These are phyloP conservation scores for Calidris pugnax DNA, from an alignment of 2,113 vertebrate species.

Conservation along the genomic window DNA sequence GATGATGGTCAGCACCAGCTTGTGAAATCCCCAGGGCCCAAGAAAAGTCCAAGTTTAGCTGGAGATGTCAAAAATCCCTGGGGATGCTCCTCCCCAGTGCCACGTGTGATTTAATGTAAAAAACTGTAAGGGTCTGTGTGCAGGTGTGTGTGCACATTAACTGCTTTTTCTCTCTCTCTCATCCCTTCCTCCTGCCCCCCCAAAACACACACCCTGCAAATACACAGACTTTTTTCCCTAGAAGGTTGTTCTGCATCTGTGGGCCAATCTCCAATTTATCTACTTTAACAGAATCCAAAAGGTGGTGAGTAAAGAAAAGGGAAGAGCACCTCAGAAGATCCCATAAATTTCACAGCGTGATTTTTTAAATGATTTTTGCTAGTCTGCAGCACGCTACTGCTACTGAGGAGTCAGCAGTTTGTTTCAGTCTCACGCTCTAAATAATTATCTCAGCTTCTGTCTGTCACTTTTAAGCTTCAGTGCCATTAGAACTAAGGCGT, in stretches of 20 bases:
- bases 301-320: not conserved
- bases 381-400: not conserved
- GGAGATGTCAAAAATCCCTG: not conserved
- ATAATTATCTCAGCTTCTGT: constrained; percentile 11
- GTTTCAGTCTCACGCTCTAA: not conserved
- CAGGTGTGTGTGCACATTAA: not conserved
- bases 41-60: not conserved
- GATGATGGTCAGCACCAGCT: not conserved
- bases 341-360: not conserved
- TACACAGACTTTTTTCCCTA: not conserved
- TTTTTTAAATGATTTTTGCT: not conserved
- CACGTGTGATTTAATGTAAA: not conserved
- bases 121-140: not conserved
- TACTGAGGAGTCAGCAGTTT: not conserved
- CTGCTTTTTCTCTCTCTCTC: not conserved
- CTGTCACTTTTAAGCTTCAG: not conserved
- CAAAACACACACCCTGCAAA: not conserved
- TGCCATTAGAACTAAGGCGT: not conserved
- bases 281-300: not conserved
- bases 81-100: not conserved
- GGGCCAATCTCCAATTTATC: not conserved
- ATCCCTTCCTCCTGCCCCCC: not conserved
- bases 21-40: not conserved
- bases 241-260: not conserved
- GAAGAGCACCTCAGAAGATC: not conserved